Evolutionary conservation across 2,797 vertebrate genomes (phyloP).

Genomic region (Brachymystax lenok): DNA sequence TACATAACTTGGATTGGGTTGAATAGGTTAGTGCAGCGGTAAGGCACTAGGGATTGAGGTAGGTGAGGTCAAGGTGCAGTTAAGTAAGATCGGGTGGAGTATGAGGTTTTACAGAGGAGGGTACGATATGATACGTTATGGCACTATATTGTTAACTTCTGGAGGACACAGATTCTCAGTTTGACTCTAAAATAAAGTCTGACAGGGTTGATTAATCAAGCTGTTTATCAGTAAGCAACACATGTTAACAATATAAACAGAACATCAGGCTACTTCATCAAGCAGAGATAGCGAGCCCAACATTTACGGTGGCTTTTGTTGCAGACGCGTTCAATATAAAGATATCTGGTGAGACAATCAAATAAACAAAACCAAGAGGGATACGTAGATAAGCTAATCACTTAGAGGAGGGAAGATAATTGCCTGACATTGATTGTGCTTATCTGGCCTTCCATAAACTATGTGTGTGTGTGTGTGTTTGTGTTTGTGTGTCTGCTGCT

Average conservation of each 20-base stretch:
- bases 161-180: background rate
- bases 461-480: background rate
- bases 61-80: background rate
- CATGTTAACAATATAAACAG: slow-evolving; percentile 27
- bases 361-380: slow-evolving; percentile 46
- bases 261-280: slow-evolving; percentile 35
- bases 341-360: slow-evolving; percentile 43
- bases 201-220: slow-evolving; percentile 20
- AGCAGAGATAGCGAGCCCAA: slow-evolving; percentile 21
- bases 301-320: slow-evolving; percentile 46
- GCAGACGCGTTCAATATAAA: slow-evolving; percentile 40
- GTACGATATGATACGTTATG: background rate
- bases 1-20: background rate
- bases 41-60: background rate
- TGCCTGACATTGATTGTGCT: slow-evolving; percentile 67
- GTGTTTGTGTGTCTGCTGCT: slow-evolving; percentile 12
- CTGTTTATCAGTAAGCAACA: slow-evolving; percentile 27
- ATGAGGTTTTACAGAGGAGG: background rate
- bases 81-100: background rate
- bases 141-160: background rate
- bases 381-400: slow-evolving; percentile 57
- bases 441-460: slow-evolving; percentile 50
- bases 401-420: slow-evolving; percentile 61
- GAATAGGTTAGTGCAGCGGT: background rate
- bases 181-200: no score